Conservation (phyloP, 2,888 invertebrate genomes). For the Carabus problematicus region DNA sequence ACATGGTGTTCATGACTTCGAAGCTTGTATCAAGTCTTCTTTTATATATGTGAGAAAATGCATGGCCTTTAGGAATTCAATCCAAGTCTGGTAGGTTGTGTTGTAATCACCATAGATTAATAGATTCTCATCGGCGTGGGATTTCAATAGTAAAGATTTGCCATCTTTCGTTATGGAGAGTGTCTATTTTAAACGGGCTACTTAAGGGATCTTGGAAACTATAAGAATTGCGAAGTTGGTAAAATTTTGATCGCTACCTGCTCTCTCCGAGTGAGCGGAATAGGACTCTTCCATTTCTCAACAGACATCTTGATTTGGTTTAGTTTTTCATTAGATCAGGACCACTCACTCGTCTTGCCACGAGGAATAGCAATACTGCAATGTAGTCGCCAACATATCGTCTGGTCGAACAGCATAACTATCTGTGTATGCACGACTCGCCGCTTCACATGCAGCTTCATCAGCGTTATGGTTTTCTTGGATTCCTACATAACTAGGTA, state of each 20-base stretch:
- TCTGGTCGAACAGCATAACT: neutral
- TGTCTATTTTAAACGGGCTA: no score
- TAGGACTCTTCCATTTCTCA: neutral
- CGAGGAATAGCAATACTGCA: neutral
- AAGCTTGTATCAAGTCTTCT: no score
- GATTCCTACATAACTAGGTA: conserved; percentile 7
- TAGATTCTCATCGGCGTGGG: no score
- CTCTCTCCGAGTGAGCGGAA: neutral
- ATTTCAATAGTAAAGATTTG: no score
- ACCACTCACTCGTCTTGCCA: conserved; percentile 9
- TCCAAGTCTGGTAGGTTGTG: no score
- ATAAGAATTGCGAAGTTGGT: no score
- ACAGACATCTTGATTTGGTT: neutral
- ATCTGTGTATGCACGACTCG: neutral
- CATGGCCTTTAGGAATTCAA: no score
- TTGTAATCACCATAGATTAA: no score
- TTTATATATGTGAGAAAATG: no score
- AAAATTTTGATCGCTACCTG: conserved; percentile 4
- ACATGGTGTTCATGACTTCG: no score
- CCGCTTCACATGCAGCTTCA: neutral
- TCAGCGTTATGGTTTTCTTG: neutral
- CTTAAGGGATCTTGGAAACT: no score
- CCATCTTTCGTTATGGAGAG: no score
- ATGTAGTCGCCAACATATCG: neutral
- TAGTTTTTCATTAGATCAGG: conserved; percentile 1